Evolutionary conservation across 2,797 vertebrate genomes (phyloP).

Genomic region (Cyprinodon diabolis): DNA sequence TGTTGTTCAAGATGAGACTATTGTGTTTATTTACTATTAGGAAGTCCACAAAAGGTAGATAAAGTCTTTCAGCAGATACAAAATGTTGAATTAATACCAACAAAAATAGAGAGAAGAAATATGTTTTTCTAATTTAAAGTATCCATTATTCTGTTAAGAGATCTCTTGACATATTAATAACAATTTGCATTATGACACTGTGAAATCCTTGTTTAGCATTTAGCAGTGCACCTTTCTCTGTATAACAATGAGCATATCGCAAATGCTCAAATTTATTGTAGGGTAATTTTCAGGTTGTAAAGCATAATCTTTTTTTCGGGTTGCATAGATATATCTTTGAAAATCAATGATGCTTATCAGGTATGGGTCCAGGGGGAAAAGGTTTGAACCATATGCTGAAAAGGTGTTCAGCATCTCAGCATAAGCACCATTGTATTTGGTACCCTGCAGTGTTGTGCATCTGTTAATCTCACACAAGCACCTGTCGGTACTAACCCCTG

Average conservation of each 20-base stretch:
- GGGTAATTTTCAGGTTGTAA: not conserved
- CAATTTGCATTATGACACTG: not conserved
- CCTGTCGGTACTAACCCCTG: conserved; percentile 21
- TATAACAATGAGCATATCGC: not conserved
- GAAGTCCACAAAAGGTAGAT: too few species aligned
- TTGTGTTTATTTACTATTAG: too few species aligned
- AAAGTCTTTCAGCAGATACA: too few species aligned
- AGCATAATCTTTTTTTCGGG: too few species aligned
- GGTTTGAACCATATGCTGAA: not conserved
- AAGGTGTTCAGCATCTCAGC: conserved; percentile 10
- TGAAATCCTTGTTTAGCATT: not conserved
- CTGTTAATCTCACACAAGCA: conserved; percentile 22
- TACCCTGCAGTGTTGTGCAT: conserved; percentile 5
- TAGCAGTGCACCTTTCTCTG: not conserved
- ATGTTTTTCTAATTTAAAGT: too few species aligned
- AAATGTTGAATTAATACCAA: too few species aligned
- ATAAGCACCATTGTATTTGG: not conserved
- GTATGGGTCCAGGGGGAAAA: not conserved
- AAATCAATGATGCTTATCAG: not conserved
- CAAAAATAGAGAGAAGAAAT: too few species aligned
- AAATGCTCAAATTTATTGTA: not conserved
- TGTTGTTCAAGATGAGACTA: too few species aligned
- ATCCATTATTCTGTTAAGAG: not conserved
- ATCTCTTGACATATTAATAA: not conserved
- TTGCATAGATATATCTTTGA: not conserved